Conservation (phyloP, 1,140 invertebrate genomes). For the Pentalonia nigronervosa region DNA sequence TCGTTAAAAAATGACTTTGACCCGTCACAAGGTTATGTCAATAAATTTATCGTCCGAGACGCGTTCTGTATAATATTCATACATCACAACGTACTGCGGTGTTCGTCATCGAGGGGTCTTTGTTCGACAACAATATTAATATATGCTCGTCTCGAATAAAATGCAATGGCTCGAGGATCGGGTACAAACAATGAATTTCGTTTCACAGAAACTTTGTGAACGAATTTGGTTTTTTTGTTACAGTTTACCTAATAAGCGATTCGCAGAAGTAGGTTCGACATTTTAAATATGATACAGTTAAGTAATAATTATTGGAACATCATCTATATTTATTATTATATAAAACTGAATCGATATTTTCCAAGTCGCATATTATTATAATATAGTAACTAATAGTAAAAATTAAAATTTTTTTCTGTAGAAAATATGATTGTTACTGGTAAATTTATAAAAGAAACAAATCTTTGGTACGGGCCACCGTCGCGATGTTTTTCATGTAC, state of each 20-base stretch:
- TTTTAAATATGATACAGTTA: not conserved
- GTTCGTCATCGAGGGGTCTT: not conserved
- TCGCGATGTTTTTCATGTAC: too few species aligned
- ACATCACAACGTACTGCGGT: not conserved
- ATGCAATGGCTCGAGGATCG: not conserved
- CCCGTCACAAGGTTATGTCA: slow-evolving; percentile 2
- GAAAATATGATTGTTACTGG: too few species aligned
- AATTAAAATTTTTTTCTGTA: too few species aligned
- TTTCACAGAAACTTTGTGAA: not conserved
- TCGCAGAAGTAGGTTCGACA: not conserved
- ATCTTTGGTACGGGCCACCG: too few species aligned
- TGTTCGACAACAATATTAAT: not conserved
- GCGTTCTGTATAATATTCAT: not conserved
- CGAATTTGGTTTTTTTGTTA: not conserved
- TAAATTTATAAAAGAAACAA: too few species aligned
- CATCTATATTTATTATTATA: too few species aligned
- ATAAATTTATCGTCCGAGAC: slow-evolving; percentile 1
- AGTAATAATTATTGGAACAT: not conserved
- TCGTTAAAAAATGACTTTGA: slow-evolving; percentile 28
- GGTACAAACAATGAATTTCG: not conserved
- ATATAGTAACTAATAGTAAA: too few species aligned
- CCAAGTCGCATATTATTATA: too few species aligned
- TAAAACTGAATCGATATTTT: too few species aligned
- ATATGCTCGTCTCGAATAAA: not conserved
- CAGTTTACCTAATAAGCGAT: not conserved